These are phyloP conservation scores for Stenopsyche tienmushanensis DNA, from an alignment of 1,140 invertebrate species.

Conservation along the genomic window DNA sequence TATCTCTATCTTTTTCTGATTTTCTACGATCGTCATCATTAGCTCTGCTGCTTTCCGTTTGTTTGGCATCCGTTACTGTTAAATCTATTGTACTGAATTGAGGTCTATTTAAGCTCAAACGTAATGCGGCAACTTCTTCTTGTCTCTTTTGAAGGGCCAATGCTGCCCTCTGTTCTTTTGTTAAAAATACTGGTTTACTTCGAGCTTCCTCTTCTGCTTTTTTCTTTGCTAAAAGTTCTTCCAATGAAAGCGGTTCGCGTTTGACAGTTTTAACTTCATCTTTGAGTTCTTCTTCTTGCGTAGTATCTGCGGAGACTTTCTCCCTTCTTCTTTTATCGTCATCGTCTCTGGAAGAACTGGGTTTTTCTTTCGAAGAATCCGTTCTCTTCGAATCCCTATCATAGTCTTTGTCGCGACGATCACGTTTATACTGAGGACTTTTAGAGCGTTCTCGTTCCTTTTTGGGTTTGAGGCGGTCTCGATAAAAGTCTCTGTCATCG, in stretches of 20 bases:
- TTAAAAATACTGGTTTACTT: slow-evolving; percentile 94
- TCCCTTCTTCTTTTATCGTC: slow-evolving; percentile 53
- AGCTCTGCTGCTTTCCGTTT: slow-evolving; percentile 45
- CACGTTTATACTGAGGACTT: slow-evolving; percentile 43
- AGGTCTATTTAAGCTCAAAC: slow-evolving; percentile 51
- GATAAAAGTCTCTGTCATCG: slow-evolving; percentile 47
- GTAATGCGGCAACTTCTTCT: slow-evolving; percentile 76
- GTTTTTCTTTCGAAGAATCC: slow-evolving; percentile 48
- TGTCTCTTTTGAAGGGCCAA: slow-evolving; percentile 87
- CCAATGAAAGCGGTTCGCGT: slow-evolving; percentile 90
- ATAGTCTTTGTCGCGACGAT: slow-evolving; percentile 45
- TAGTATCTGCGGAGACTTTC: slow-evolving; percentile 50
- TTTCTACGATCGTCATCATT: slow-evolving; percentile 44
- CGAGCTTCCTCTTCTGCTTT: slow-evolving; percentile 93
- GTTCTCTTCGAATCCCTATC: slow-evolving; percentile 44
- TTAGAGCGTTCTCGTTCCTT: slow-evolving; percentile 44
- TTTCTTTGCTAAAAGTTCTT: slow-evolving; percentile 94
- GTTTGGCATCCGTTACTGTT: slow-evolving; percentile 46
- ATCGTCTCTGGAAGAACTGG: slow-evolving; percentile 39
- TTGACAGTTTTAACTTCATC: slow-evolving; percentile 58
- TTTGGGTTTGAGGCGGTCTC: slow-evolving; percentile 45
- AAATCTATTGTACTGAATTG: slow-evolving; percentile 52
- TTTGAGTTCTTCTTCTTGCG: slow-evolving; percentile 47
- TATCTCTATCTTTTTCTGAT: slow-evolving; percentile 44
- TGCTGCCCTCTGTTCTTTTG: slow-evolving; percentile 90